phyloP scores from a whole-genome alignment of 1,140 invertebrate genomes.

The Aphidius gifuensis region DNA sequence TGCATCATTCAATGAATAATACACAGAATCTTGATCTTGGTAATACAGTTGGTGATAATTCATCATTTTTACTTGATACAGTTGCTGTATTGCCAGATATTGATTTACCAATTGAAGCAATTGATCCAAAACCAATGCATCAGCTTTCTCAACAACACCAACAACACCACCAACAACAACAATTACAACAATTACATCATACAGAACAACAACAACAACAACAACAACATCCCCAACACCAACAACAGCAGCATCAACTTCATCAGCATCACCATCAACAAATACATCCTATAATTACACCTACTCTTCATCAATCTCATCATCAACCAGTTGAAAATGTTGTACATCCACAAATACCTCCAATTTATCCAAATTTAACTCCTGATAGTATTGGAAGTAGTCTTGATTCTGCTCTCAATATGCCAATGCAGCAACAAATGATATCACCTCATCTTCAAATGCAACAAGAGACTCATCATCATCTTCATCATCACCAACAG shows the following conservation, averaged over 20 bases:
- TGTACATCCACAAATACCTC: background rate
- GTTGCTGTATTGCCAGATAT: constrained; percentile 46
- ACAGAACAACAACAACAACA: too few species aligned
- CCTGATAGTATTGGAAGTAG: constrained; percentile 31
- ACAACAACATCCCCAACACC: too few species aligned
- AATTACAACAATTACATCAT: too few species aligned
- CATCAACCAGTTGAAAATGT: background rate
- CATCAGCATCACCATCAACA: too few species aligned
- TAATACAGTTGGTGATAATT: constrained; percentile 37
- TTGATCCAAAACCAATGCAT: constrained; percentile 31
- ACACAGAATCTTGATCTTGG: constrained; percentile 40
- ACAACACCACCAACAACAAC: background rate
- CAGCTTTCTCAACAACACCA: constrained; percentile 11
- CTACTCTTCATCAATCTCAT: too few species aligned
- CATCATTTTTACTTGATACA: constrained; percentile 46
- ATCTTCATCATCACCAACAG: background rate
- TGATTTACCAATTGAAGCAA: constrained; percentile 41
- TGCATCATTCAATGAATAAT: constrained; percentile 38
- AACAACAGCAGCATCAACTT: too few species aligned
- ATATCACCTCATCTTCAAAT: background rate
- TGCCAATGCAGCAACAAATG: constrained; percentile 10
- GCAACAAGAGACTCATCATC: constrained; percentile 8
- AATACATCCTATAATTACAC: too few species aligned
- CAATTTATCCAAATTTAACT: constrained; percentile 26
- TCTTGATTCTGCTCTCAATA: constrained; percentile 21